Base-by-base conservation (phyloP, 2,113 vertebrate species). In the Holacanthus passer region DNA sequence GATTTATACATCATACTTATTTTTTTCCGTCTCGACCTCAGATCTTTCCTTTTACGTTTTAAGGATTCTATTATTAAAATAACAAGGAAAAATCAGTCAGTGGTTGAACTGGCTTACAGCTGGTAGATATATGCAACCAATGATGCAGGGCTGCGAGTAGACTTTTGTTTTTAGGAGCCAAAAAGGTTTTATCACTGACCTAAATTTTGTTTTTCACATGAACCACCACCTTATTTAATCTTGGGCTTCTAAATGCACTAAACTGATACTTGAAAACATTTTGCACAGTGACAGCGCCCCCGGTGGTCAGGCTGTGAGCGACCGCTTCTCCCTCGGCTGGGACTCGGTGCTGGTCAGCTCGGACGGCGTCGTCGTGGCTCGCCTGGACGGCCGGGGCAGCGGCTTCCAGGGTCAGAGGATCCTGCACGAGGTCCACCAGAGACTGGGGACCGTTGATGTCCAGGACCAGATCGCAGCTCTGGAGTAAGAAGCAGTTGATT, bases 331-430 rank as follows among this genome's bases (percentile, higher is more conserved):
- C 52, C 89, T 98, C 83, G 95, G 96, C 92, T 99, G 98, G 98
- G 97, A 98, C 90, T 97, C 97, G 2, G 97, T 98, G 70, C 96
- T 99, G 93, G 96, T 98, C 75, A 98, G 98, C 92, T 97, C 95
- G 1, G 96, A 98, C 88, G 95, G 94, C 76, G 90, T 98, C 80
- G 96, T 99, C 72, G 92, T 97, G 88, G 98, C 96, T 88, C 96
- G 96, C 53, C 96, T 99, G 91, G 98, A 99, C 82, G 97, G 97
- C 58, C 96, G 98, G 76, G 98, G 98, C 81, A 98, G 97, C 83
- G 97, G 98, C 84, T 97, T 96, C 91, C 97, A 96, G 92, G 98
- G 98, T 5, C 96, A 99, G 88, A 97, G 97, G 93, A 94, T 99
- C 87, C 94, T 99, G 59, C 98, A 99, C 20, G 97, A 97, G 66